These are phyloP conservation scores for Frieseomelitta varia DNA, from an alignment of 1,140 invertebrate species.

Conservation along the genomic window DNA sequence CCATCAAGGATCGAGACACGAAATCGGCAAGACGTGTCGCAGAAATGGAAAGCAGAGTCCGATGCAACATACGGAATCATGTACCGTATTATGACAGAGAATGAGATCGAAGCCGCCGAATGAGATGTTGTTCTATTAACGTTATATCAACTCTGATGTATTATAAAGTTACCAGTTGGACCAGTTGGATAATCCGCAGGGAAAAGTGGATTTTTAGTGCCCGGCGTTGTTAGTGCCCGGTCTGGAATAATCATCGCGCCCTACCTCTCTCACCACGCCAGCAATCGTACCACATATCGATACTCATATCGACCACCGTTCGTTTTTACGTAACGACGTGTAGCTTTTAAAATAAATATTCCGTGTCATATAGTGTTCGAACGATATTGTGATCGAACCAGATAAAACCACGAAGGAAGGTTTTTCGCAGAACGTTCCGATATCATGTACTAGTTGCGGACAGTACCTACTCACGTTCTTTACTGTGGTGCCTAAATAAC, in stretches of 20 bases:
- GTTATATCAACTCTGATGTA: background rate
- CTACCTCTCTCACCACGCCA: background rate
- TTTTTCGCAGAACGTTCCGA: background rate
- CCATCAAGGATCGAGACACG: background rate
- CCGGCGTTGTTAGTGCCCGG: background rate
- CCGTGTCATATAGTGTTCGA: background rate
- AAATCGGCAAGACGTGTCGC: background rate
- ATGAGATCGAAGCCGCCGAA: background rate
- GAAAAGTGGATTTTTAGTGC: constrained; percentile 7
- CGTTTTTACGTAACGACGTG: constrained; percentile 10
- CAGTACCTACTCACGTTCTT: constrained; percentile 17
- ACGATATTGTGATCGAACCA: background rate
- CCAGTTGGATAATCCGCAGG: background rate
- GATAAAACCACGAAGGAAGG: background rate
- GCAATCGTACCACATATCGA: constrained; percentile 66
- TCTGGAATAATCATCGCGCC: constrained; percentile 9
- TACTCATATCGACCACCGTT: constrained; percentile 68
- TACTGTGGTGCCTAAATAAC: constrained; percentile 73
- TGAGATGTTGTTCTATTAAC: background rate
- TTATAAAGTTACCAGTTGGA: background rate
- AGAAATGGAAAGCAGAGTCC: background rate
- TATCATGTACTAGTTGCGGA: background rate
- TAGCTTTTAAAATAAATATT: constrained; percentile 9
- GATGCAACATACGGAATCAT: background rate
- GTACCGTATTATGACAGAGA: background rate